Conservation (phyloP, 2,113 vertebrate genomes). For the Syrrhaptes paradoxus region DNA sequence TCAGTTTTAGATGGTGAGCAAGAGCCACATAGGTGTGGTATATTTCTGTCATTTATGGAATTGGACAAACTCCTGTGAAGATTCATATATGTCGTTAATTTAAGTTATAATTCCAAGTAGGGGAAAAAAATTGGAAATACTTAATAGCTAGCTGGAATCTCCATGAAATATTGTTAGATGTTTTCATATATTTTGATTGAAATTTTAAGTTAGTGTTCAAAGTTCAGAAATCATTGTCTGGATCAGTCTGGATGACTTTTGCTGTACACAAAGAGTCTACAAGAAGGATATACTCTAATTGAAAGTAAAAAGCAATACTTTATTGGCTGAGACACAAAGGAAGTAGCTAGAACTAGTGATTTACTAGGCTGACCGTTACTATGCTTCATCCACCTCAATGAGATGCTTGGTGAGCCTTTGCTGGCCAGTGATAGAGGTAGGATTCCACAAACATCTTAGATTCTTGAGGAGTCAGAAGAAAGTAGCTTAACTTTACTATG, state of each 20-base stretch:
- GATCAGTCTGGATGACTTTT: background rate
- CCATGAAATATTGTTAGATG: background rate
- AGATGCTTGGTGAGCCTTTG: background rate
- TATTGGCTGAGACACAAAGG: background rate
- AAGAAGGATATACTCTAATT: background rate
- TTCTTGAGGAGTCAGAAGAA: background rate
- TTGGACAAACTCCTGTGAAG: background rate
- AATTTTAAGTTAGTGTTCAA: background rate
- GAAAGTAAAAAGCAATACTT: background rate
- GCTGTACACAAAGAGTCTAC: background rate
- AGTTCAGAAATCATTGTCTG: background rate
- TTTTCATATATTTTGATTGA: background rate
- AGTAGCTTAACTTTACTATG: background rate
- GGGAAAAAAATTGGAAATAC: background rate
- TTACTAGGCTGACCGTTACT: background rate
- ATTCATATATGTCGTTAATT: background rate
- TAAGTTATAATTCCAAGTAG: background rate
- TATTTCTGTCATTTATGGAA: background rate
- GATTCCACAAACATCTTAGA: background rate
- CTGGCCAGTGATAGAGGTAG: background rate
- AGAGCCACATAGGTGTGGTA: fast-evolving
- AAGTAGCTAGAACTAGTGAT: background rate
- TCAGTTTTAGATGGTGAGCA: background rate
- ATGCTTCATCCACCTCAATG: fast-evolving
- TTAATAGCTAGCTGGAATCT: background rate